phyloP scores from a whole-genome alignment of 2,797 vertebrate genomes.

The Malurus splendens region DNA sequence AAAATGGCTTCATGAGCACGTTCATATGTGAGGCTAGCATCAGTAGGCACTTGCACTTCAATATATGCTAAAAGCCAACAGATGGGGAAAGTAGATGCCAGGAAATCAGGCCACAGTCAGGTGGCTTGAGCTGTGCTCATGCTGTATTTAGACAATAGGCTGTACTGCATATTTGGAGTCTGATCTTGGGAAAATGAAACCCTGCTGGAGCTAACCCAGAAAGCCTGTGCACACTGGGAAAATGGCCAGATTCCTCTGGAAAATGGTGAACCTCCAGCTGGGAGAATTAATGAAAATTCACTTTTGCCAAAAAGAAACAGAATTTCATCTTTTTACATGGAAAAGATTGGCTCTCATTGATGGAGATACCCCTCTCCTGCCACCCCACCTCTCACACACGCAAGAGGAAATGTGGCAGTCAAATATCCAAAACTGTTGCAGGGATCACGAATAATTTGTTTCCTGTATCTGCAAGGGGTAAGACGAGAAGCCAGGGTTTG shows the following conservation, averaged over 20 bases:
- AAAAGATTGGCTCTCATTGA: not conserved
- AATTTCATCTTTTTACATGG: slow-evolving; percentile 23
- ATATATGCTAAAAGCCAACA: slow-evolving; percentile 50
- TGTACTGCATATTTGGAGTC: slow-evolving; percentile 22
- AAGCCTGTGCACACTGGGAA: slow-evolving; percentile 48
- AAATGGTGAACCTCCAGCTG: slow-evolving; percentile 52
- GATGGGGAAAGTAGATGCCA: slow-evolving; percentile 53
- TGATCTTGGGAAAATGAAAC: slow-evolving; percentile 54
- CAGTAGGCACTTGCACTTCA: not conserved
- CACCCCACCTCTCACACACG: fast-evolving
- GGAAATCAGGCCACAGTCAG: slow-evolving; percentile 32
- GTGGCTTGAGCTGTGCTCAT: slow-evolving; percentile 41
- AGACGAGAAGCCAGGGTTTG: not conserved
- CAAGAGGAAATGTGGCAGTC: not conserved
- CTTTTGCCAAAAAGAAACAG: slow-evolving; percentile 42
- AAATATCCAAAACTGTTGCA: not conserved
- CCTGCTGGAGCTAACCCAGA: slow-evolving; percentile 54
- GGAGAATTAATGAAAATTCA: slow-evolving; percentile 57
- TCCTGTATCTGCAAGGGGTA: not conserved
- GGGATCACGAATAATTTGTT: not conserved
- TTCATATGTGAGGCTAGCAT: slow-evolving; percentile 1
- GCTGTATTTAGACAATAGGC: slow-evolving; percentile 42
- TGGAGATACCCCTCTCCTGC: not conserved
- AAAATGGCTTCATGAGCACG: slow-evolving; percentile 10
- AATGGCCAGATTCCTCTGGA: slow-evolving; percentile 59